A percentile compares a stretch with the other conserved stretches of the same genome.
These are phyloP conservation scores for Ruditapes philippinarum DNA, from an alignment of 1,140 invertebrate genomes.

Conservation along the genomic window DNA sequence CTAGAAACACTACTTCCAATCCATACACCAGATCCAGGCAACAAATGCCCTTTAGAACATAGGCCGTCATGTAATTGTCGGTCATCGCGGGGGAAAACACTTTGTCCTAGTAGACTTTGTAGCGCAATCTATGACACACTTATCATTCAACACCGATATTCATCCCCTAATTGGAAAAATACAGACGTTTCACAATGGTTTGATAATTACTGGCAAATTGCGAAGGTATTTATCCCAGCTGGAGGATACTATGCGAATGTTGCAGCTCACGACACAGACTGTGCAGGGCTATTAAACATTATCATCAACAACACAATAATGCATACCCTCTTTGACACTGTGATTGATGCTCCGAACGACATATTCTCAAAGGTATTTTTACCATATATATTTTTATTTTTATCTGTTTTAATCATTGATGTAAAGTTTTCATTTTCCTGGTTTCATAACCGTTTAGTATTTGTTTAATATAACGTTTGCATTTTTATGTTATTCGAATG, in stretches of 20 bases:
- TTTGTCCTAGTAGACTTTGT: neutral
- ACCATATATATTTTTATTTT: too few relatives aligned
- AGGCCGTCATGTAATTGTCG: neutral
- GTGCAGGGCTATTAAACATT: neutral
- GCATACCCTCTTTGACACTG: neutral
- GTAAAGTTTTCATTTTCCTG: too few relatives aligned
- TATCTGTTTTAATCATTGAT: too few relatives aligned
- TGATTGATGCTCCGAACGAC: neutral
- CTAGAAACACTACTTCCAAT: neutral
- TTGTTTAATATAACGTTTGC: too few relatives aligned
- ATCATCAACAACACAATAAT: neutral
- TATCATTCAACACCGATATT: neutral
- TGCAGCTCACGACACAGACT: neutral
- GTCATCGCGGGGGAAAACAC: neutral
- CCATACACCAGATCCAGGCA: neutral
- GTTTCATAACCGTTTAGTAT: too few relatives aligned
- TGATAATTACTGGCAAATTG: neutral
- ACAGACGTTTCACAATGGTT: neutral
- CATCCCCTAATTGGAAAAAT: neutral
- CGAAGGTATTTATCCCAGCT: neutral
- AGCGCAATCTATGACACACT: neutral
- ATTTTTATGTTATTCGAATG: too few relatives aligned
- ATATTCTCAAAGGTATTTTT: neutral
- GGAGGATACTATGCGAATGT: neutral
- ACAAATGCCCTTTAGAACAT: neutral